Evolutionary conservation across 2,113 vertebrate species (phyloP), one percentile per base, ranked within the genome.

Genomic region (Neolamprologus cancellatus): DNA sequence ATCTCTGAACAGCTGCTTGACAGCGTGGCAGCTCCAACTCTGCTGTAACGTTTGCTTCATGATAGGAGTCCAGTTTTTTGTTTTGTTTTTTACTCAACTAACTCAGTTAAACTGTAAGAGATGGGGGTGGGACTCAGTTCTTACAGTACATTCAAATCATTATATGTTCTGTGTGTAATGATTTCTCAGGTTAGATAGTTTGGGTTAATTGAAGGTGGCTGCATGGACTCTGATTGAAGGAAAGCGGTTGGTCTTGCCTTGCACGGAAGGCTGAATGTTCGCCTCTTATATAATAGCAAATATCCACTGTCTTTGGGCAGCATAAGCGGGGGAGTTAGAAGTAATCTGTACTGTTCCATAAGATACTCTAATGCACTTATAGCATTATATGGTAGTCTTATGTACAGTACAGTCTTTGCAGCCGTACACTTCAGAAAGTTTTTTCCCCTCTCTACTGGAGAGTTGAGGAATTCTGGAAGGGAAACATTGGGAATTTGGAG

Each of bases 241-340:
- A 84, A 87, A 81, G 34, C 90, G 44, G 74, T 53, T 20, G 2
- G 44, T 87, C 74, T 87, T 59, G 83, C 85, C 74, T 84, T 83
- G n/a, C 83, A 81, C 6, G 18, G 71, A 80, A 34, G 81, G 54
- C 41, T 80, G 78, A 85, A 61, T 86, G 78, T 59, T 88, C 57
- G 87, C 78, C 61, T 85, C 66, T 88, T 91, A 91, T 78, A 48
- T 87, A 92, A 87, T 54, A 52, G 15, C 28, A 89, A 82, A 88
- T 88, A 86, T 85, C 61, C 17, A 54, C 78, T 71, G 66, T 90
- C 53, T 88, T 86, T 71, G 80, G 84, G 82, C 64, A 80, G 82
- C 80, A 54, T 59, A 57, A 81, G 84, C 44, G 23, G 84, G 88
- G 83, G 82, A 86, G 84, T 78, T 20, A 23, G 48, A 88, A 74